A percentile compares a stretch with the other conserved stretches of the same genome.
These are phyloP conservation scores for Helicorthomorpha holstii DNA, from an alignment of 1,140 invertebrate species.

Conservation along the genomic window DNA sequence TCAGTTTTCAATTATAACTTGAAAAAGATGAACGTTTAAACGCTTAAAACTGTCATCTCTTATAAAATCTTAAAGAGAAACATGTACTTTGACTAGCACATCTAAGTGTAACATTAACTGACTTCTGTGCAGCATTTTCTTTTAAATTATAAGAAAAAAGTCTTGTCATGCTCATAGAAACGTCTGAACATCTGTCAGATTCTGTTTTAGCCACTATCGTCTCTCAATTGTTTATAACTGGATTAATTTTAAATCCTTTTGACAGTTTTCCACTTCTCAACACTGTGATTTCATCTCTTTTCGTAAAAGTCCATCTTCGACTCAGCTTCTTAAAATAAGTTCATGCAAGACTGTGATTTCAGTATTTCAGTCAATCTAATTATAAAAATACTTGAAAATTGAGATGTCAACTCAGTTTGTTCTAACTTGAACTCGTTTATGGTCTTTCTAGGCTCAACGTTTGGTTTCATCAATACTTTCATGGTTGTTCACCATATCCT, in stretches of 20 bases:
- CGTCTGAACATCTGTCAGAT: slow-evolving; percentile 52
- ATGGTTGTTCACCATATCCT: slow-evolving; percentile 61
- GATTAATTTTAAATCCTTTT: slow-evolving; percentile 95
- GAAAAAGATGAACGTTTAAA: slow-evolving; percentile 92
- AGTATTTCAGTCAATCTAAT: not conserved
- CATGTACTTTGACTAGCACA: no score
- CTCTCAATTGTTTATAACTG: slow-evolving; percentile 87
- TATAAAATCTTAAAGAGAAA: slow-evolving; percentile 53
- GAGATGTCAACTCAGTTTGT: slow-evolving; percentile 72
- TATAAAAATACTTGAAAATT: slow-evolving; percentile 49
- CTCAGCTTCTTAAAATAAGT: not conserved
- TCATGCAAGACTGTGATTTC: not conserved
- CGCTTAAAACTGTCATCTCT: slow-evolving; percentile 79
- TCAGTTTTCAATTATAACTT: no score
- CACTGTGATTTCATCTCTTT: slow-evolving; percentile 55
- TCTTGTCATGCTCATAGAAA: slow-evolving; percentile 85
- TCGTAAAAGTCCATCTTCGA: slow-evolving; percentile 69
- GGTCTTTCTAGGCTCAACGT: slow-evolving; percentile 42
- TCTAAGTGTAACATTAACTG: slow-evolving; percentile 9
- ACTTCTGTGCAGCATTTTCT: slow-evolving; percentile 86
- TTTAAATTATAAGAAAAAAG: slow-evolving; percentile 94
- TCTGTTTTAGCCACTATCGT: slow-evolving; percentile 73
- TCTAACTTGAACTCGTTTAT: slow-evolving; percentile 80
- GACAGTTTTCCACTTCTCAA: slow-evolving; percentile 93
- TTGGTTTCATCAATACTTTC: slow-evolving; percentile 61